Conservation (phyloP, 2,113 vertebrate genomes). For the Microcebus lehilahytsara region DNA sequence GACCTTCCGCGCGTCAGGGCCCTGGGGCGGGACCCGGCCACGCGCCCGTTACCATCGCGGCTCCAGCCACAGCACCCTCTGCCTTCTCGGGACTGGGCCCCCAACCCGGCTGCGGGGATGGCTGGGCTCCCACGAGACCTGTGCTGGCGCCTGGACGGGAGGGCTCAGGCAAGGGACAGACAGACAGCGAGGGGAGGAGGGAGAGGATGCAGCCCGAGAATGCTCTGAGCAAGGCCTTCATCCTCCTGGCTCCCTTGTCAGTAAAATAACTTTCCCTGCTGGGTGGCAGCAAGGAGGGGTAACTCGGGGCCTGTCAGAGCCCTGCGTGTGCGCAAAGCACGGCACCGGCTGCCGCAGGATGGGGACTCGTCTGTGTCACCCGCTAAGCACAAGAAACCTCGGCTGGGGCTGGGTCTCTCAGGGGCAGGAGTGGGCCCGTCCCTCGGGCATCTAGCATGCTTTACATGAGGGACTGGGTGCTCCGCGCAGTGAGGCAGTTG, state of each 20-base stretch:
- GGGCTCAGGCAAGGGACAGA: not conserved
- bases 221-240: not conserved
- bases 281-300: not conserved
- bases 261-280: not conserved
- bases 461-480: not conserved
- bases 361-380: not conserved
- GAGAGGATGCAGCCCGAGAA: not conserved
- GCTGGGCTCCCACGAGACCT: not conserved
- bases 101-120: not conserved
- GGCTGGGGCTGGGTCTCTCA: not conserved
- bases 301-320: fast-evolving
- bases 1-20: slow-evolving; percentile 76
- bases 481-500: not conserved
- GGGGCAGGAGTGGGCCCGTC: not conserved
- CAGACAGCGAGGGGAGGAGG: not conserved
- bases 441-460: not conserved
- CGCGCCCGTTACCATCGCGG: slow-evolving; percentile 69
- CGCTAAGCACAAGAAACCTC: not conserved
- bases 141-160: not conserved
- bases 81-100: slow-evolving; percentile 32
- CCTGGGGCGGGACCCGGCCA: slow-evolving; percentile 75
- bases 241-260: not conserved
- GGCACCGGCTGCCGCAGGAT: not conserved
- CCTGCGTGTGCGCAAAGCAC: not conserved
- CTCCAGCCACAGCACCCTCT: slow-evolving; percentile 71